phyloP scores from a whole-genome alignment of 2,113 vertebrate species.

The Megaleporinus macrocephalus region DNA sequence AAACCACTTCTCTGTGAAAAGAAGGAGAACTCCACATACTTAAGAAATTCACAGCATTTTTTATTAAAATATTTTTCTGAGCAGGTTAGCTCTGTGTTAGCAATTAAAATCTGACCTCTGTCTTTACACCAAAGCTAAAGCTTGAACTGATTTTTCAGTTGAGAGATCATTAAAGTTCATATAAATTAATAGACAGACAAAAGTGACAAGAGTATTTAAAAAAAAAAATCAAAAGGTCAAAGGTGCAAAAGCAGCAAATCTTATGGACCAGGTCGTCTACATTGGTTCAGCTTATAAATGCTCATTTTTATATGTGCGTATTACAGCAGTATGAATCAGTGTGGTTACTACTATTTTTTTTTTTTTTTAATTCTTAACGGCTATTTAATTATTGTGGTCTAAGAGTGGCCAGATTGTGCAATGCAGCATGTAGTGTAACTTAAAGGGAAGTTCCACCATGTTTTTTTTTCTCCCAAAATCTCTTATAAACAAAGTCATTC shows the following conservation, averaged over 20 bases:
- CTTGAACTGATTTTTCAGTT: not conserved
- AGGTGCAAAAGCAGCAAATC: conserved; percentile 13
- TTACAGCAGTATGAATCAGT: not conserved
- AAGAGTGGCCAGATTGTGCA: not conserved
- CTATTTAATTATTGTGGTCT: not conserved
- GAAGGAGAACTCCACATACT: not conserved
- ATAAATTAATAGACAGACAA: not conserved
- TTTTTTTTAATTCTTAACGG: conserved; percentile 11
- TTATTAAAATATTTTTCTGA: not conserved
- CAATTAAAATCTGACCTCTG: not conserved
- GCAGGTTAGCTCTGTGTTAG: not conserved
- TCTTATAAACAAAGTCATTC: no score
- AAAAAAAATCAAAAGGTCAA: not conserved
- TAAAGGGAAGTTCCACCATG: not conserved
- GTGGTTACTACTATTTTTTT: not conserved
- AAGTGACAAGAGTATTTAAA: not conserved
- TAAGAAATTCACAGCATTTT: conserved; percentile 16
- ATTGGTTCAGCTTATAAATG: not conserved
- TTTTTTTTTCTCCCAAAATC: no score
- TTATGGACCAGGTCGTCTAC: not conserved
- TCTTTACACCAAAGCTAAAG: not conserved
- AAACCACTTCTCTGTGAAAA: not conserved
- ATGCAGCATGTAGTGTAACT: not conserved
- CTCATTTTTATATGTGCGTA: not conserved
- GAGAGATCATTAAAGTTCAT: not conserved